Base-by-base conservation (phyloP, 2,888 invertebrate genomes). In the Hydroisotoma schaefferi region DNA sequence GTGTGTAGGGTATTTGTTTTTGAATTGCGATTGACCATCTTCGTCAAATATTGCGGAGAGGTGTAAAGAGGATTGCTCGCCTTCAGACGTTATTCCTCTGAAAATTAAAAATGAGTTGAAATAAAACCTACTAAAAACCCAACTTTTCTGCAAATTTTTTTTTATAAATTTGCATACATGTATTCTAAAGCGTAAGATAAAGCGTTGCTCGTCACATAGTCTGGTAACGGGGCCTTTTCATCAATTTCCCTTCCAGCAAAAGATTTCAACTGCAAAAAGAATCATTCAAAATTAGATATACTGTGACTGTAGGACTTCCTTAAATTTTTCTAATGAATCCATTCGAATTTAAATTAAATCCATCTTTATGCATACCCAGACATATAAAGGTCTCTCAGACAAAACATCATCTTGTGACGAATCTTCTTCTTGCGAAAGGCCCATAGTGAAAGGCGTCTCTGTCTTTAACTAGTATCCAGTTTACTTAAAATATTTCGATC, bases 31-130 rank as follows among this genome's bases (percentile, higher is more conserved):
- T 8, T 61, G 62, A 55, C 63, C 61, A 22, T 72, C 72, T 49
- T 72, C 72, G 55, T 72, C 70, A 61, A 72, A 72, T 22, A 72
- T 72, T 48, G 72, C 70, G 18, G 72, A 72, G 18, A 72, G 62
- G 52, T 72, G 72, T n/a, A 72, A 60, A 18, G 70, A 70, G 29
- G 72, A 70, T 60, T 72, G 72, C 47, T 72, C 72, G 38, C 61
- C 61, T 60, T 72, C 72, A 8, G 67, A 62, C 1, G 67, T 59
- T 37, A 72, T 69, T 22, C 72, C 72, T 40, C 69, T 70, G 46
- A 10, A 10, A 33, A 33, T 33, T 33, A 33, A 33, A 20, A 26
- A 10, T 22, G 12, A 22, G 6, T 25, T 48, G 18, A n/a, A 10
- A 48, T 12, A n/a, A n/a, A 15, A 33, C 8, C 8, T 33, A 33